Base-by-base conservation (phyloP, 2,797 vertebrate genomes). In the Alauda arvensis region DNA sequence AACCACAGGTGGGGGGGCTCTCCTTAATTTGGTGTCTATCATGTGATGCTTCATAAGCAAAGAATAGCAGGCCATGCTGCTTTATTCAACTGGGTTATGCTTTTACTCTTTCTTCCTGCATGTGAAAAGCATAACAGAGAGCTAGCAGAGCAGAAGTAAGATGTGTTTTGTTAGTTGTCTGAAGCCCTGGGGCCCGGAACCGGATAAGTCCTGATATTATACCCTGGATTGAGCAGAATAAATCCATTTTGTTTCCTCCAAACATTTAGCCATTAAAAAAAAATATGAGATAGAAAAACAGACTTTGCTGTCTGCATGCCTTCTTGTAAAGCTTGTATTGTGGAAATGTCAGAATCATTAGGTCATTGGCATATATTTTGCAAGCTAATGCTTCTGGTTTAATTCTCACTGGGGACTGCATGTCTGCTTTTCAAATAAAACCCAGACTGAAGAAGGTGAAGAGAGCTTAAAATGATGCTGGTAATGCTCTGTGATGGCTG, bases 111-210 rank as follows among this genome's bases (percentile, higher is more conserved):
- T 95, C 96, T 96, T 97, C 96, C 96, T 97, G 97, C 93, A 49
- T 97, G 97, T 98, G 97, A 98, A 98, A 98, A 97, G 98, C 97
- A 98, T 98, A 98, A 97, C 98, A 97, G 97, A 93, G 87, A 91
- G 71, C 96, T 97, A 98, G 95, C 97, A 97, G 98, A 98, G 98
- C 98, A 98, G 98, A 99, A 98, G 97, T 98, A 98, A 98, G 97
- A 97, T 92, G 97, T 98, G 98, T 98, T 98, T 98, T 99, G 98
- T 98, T 98, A 97, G 98, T 96, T 91, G 98, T 98, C 98, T 98
- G 97, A 98, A 98, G 96, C 98, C 97, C 97, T 95, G 96, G 97
- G 97, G 97, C 97, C 98, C 98, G 98, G 98, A 98, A 98, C 97
- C 93, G 67, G 96, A 97, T 98, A 98, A 98, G 97, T 98, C 97